These are phyloP conservation scores for Coracias cyanogaster DNA, from an alignment of 2,797 vertebrate genomes.

Conservation along the genomic window DNA sequence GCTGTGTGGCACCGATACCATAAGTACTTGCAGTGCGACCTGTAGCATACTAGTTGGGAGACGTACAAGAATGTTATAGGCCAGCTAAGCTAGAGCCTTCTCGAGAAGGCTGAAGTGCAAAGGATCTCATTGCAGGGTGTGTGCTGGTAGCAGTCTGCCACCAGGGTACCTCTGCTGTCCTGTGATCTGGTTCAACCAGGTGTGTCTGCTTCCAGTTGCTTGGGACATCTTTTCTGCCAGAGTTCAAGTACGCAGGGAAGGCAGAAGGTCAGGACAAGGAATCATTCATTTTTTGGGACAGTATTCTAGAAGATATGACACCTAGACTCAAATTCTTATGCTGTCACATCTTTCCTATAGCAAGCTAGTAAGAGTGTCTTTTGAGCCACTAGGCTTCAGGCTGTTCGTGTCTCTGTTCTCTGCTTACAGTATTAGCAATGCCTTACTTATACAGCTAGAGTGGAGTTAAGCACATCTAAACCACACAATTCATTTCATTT, in stretches of 20 bases:
- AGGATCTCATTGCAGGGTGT: background rate
- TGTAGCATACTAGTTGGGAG: background rate
- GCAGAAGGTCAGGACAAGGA: background rate
- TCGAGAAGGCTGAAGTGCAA: background rate
- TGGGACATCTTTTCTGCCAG: background rate
- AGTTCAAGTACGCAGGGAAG: background rate
- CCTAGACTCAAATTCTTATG: background rate
- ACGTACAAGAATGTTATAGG: background rate
- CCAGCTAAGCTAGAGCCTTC: background rate
- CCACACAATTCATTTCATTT: too few species aligned
- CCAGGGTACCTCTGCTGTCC: background rate
- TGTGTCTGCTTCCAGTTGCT: background rate
- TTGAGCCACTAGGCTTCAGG: background rate
- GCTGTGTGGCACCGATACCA: too few species aligned
- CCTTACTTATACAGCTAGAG: background rate
- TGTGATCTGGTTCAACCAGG: background rate
- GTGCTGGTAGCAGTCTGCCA: background rate
- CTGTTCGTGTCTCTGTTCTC: background rate
- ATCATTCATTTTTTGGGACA: too few species aligned
- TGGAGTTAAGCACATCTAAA: too few species aligned
- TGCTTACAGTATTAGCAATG: background rate
- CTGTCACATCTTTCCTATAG: background rate
- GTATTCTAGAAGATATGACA: background rate
- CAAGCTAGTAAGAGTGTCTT: background rate
- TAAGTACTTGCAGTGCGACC: rapidly evolving